A percentile compares a stretch with the other conserved stretches of the same genome.
phyloP scores from a whole-genome alignment of 1,140 invertebrate genomes.

The Xylocopa sonorina region DNA sequence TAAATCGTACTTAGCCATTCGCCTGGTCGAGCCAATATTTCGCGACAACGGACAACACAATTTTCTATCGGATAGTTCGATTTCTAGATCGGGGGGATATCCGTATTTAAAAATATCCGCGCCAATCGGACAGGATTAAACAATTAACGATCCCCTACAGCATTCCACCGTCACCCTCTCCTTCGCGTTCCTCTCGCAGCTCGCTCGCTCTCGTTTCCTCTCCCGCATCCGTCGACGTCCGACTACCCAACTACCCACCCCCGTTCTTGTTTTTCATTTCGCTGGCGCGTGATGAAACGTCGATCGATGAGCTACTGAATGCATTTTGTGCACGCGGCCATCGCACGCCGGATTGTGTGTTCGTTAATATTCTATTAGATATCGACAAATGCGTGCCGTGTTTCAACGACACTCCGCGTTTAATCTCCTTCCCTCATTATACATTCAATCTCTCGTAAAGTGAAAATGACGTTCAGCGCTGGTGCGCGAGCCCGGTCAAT shows the following conservation, averaged over 20 bases:
- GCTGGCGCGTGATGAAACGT: constrained; percentile 38
- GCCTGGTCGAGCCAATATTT: constrained; percentile 25
- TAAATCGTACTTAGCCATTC: constrained; percentile 46
- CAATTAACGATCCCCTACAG: constrained; percentile 45
- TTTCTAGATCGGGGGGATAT: constrained; percentile 53
- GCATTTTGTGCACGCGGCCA: constrained; percentile 36
- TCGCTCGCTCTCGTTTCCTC: too few relatives aligned
- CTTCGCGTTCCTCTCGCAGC: neutral
- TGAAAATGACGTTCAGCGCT: constrained; percentile 43
- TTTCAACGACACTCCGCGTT: constrained; percentile 70
- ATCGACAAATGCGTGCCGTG: constrained; percentile 67
- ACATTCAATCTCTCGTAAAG: constrained; percentile 56
- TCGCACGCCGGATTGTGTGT: constrained; percentile 36
- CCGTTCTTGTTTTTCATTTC: constrained; percentile 39
- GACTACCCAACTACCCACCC: too few relatives aligned
- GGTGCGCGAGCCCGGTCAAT: neutral
- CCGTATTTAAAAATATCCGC: constrained; percentile 53
- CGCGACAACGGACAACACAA: constrained; percentile 32
- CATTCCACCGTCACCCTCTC: neutral
- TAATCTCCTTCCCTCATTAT: constrained; percentile 67
- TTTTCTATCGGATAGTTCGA: constrained; percentile 54
- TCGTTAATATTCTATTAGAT: constrained; percentile 58
- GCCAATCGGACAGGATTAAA: constrained; percentile 47
- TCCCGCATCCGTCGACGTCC: too few relatives aligned
- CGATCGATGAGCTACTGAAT: constrained; percentile 49